phyloP scores from a whole-genome alignment of 2,888 invertebrate genomes.

The Hirtodrosophila alboralis region DNA sequence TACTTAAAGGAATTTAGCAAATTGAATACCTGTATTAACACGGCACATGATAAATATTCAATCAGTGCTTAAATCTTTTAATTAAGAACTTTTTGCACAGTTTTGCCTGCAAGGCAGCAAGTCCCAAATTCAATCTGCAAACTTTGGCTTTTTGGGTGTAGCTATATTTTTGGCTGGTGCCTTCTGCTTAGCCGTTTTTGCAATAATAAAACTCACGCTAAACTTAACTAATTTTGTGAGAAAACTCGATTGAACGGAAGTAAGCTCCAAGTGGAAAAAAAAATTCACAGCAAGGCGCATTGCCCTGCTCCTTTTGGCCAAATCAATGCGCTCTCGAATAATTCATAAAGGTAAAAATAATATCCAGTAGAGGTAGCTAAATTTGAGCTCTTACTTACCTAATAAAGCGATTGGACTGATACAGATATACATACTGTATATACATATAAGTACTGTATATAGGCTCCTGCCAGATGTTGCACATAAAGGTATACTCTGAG shows the following conservation, averaged over 20 bases:
- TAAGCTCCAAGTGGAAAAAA: constrained; percentile 43
- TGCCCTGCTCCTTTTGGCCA: too few species aligned
- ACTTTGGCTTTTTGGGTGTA: constrained; percentile 4
- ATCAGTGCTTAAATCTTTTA: constrained; percentile 54
- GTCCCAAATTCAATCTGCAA: constrained; percentile 1
- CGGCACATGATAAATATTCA: constrained; percentile 30
- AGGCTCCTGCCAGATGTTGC: too few species aligned
- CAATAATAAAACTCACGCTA: constrained; percentile 56
- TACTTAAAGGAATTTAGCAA: constrained; percentile 42
- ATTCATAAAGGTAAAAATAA: constrained; percentile 50
- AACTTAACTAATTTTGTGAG: constrained; percentile 55
- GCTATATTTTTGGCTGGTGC: not conserved
- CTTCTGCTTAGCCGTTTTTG: constrained; percentile 13
- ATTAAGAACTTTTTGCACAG: constrained; percentile 47
- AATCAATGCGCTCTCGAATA: constrained; percentile 34
- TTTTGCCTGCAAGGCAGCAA: not conserved
- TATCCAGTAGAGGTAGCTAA: constrained; percentile 28
- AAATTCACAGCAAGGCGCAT: constrained; percentile 42
- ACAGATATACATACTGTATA: too few species aligned
- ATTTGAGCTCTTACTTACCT: too few species aligned
- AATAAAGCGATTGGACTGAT: too few species aligned
- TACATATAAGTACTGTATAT: too few species aligned
- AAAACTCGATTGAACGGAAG: constrained; percentile 57
- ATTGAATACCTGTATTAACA: constrained; percentile 42
- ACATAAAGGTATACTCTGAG: too few species aligned